These are phyloP conservation scores for Monochamus saltuarius DNA, from an alignment of 1,140 invertebrate species.

Conservation along the genomic window DNA sequence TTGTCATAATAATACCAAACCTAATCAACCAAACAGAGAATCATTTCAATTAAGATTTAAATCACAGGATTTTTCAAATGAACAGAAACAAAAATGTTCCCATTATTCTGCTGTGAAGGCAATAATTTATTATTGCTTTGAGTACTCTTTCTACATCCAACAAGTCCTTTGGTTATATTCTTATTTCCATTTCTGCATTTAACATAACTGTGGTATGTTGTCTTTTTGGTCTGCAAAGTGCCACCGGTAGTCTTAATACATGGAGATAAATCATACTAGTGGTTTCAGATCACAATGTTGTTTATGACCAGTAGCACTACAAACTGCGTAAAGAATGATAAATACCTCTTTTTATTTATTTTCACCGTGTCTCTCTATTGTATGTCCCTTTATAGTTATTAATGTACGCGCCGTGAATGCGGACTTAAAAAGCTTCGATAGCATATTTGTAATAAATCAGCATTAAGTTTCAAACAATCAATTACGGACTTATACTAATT, in stretches of 20 bases:
- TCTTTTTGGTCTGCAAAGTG: background rate
- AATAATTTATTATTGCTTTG: too few species aligned
- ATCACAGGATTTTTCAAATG: too few species aligned
- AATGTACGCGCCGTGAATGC: slow-evolving; percentile 10
- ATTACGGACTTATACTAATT: slow-evolving; percentile 43
- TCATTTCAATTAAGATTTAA: too few species aligned
- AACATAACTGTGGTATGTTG: too few species aligned
- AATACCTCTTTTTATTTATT: background rate
- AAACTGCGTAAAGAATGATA: slow-evolving; percentile 6
- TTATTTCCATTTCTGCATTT: too few species aligned
- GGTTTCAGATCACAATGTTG: slow-evolving; percentile 12
- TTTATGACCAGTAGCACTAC: slow-evolving; percentile 5
- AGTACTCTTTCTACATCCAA: too few species aligned
- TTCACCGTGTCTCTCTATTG: slow-evolving; percentile 8
- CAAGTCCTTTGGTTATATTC: too few species aligned
- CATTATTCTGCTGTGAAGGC: too few species aligned
- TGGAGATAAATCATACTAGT: slow-evolving; percentile 6
- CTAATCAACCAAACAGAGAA: too few species aligned
- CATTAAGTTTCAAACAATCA: slow-evolving; percentile 44
- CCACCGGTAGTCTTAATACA: background rate
- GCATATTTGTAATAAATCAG: slow-evolving; percentile 40
- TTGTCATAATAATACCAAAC: too few species aligned
- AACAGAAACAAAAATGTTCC: too few species aligned
- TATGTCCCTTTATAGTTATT: slow-evolving; percentile 7
- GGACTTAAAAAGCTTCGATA: slow-evolving; percentile 20